phyloP scores from a whole-genome alignment of 2,113 vertebrate genomes.

The Phaetusa simplex region DNA sequence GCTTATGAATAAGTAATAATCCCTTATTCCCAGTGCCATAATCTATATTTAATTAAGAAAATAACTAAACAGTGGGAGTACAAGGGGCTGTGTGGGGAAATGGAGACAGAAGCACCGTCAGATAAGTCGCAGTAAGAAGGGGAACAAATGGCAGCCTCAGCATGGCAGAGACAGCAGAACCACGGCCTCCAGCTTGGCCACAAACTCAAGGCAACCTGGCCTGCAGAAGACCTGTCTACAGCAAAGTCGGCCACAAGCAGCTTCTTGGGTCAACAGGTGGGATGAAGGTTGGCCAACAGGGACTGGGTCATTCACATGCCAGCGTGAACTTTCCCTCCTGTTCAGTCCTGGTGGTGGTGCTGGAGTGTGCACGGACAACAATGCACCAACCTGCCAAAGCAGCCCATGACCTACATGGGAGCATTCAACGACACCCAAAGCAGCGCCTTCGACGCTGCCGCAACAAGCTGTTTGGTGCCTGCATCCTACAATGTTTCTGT shows the following conservation, averaged over 20 bases:
- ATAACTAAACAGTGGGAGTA: slow-evolving; percentile 40
- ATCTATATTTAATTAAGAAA: slow-evolving; percentile 65
- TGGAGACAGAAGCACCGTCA: background rate
- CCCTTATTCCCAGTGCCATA: slow-evolving; percentile 34
- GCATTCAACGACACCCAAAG: background rate
- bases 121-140: background rate
- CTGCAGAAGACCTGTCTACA: background rate
- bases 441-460: rapidly evolving
- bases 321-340: background rate
- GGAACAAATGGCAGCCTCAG: background rate
- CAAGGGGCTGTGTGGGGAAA: background rate
- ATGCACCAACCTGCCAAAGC: background rate
- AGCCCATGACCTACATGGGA: background rate
- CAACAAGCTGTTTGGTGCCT: background rate
- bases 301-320: background rate
- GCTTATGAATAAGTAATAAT: slow-evolving; percentile 56
- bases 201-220: background rate
- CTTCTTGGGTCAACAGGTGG: background rate
- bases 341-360: background rate
- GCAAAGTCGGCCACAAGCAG: background rate
- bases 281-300: background rate
- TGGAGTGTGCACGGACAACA: background rate
- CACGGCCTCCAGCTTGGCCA: rapidly evolving
- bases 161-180: background rate
- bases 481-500: rapidly evolving